phyloP scores from a whole-genome alignment of 2,797 vertebrate genomes.

The Varecia variegata region DNA sequence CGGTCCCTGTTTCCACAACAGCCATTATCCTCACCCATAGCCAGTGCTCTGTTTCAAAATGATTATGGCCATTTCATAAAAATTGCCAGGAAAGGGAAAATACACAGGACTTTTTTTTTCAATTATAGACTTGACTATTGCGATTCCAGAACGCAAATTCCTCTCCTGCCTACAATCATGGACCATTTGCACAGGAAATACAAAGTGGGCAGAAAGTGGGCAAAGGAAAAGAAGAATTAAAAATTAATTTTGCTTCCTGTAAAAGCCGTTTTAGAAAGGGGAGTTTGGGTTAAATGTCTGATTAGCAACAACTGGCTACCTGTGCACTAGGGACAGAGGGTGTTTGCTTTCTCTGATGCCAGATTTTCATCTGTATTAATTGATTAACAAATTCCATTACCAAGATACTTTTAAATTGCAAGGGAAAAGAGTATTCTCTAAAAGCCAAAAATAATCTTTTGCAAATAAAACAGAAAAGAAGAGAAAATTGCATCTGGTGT shows the following conservation, averaged over 20 bases:
- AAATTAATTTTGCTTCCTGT: constrained; percentile 20
- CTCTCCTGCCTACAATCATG: background rate
- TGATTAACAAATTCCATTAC: background rate
- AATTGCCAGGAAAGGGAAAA: background rate
- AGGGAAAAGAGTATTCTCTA: background rate
- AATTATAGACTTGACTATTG: background rate
- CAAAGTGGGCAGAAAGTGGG: background rate
- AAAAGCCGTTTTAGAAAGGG: background rate
- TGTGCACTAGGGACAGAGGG: background rate
- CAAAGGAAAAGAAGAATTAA: constrained; percentile 25
- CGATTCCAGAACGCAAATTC: background rate
- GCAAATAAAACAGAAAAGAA: background rate
- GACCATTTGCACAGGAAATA: constrained; percentile 16
- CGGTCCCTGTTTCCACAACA: background rate
- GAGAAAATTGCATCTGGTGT: background rate
- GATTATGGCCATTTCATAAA: background rate
- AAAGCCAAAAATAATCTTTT: background rate
- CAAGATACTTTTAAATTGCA: background rate
- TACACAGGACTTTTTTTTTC: background rate
- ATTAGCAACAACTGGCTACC: background rate
- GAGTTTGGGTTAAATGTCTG: background rate
- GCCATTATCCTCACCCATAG: background rate
- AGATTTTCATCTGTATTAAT: background rate
- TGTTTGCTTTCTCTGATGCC: background rate
- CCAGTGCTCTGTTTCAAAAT: background rate